Evolutionary conservation across 64 coral and sea anemone species (phyloP), one percentile per base, ranked within the genome.

Genomic region (Stichodactyla helianthus): DNA sequence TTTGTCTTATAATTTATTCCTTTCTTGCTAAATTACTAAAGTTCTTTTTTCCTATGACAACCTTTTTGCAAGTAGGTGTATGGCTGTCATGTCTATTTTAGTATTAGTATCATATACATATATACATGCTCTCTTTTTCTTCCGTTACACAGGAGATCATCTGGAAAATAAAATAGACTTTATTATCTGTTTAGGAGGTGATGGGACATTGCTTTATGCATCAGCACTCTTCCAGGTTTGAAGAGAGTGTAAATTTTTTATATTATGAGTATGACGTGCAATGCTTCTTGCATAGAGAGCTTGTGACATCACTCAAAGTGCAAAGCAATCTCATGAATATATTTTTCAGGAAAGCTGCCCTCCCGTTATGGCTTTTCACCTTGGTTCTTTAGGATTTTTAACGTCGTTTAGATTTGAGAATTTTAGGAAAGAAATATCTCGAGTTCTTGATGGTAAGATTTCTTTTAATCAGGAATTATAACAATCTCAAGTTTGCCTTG

Each of bases 301-400:
- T 15, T 60, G 59, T 13, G 59, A 13, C 14, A 2, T 60, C 5
- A 14, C 13, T 60, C 35, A 44, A 44, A 44, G 2, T 44, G 35
- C 2, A 44, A 44, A 44, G 4, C 35, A 44, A 44, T 44, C 35
- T 44, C 0, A 44, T 1, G 35, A 44, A 44, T n/a, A n/a, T n/a
- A n/a, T n/a, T n/a, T n/a, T 28, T 10, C 85, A 98, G 95, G 55
- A 53, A 54, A 98, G 92, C 85, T 98, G 95, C 54, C 95, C 95
- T 16, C 95, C 95, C 22, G 92, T 98, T 5, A 91, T 98, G 86
- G 92, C 95, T 19, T 98, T 94, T 62, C 92, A 98, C 89, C 89
- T 94, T 26, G 95, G 95, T 27, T 98, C 95, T 14, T 70, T 98
- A 4, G 95, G 95, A 87, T 98, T 98, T 52, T 59, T 98, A 28